phyloP scores from a whole-genome alignment of 2,797 vertebrate genomes.

The Nothura maculosa region DNA sequence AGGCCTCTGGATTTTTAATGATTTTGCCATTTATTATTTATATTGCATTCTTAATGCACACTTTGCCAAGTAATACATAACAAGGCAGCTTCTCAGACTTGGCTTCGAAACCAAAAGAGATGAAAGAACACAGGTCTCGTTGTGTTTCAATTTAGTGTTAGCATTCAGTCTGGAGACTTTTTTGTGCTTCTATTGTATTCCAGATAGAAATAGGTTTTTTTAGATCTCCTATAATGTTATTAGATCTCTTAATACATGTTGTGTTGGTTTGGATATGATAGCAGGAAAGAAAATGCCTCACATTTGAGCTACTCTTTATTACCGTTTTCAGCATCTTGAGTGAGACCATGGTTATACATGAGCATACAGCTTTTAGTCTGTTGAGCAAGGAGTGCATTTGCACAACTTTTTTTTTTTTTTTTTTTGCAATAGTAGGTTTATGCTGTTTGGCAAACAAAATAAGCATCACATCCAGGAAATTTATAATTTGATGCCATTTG shows the following conservation, averaged over 20 bases:
- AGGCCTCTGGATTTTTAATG: constrained; percentile 37
- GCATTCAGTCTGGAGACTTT: neutral
- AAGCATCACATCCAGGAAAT: neutral
- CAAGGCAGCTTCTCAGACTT: neutral
- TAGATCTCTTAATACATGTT: constrained; percentile 16
- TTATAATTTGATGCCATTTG: neutral
- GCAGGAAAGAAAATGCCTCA: neutral
- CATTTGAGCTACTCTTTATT: neutral
- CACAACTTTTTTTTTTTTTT: neutral
- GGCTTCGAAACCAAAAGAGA: neutral
- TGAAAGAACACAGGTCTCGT: neutral
- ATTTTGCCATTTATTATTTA: constrained; percentile 59
- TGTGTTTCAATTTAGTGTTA: constrained; percentile 24
- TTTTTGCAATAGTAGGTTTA: neutral
- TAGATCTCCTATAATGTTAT: constrained; percentile 24
- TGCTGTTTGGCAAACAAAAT: neutral
- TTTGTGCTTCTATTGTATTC: constrained; percentile 27
- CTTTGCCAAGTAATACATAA: constrained; percentile 35
- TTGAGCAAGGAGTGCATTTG: neutral
- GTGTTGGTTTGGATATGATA: neutral
- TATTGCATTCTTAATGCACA: neutral
- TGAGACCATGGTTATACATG: neutral
- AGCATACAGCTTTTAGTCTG: neutral
- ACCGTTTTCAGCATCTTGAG: neutral
- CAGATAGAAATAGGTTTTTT: constrained; percentile 2